These are phyloP conservation scores for Chunga burmeisteri DNA, from an alignment of 2,113 vertebrate genomes.

Conservation along the genomic window DNA sequence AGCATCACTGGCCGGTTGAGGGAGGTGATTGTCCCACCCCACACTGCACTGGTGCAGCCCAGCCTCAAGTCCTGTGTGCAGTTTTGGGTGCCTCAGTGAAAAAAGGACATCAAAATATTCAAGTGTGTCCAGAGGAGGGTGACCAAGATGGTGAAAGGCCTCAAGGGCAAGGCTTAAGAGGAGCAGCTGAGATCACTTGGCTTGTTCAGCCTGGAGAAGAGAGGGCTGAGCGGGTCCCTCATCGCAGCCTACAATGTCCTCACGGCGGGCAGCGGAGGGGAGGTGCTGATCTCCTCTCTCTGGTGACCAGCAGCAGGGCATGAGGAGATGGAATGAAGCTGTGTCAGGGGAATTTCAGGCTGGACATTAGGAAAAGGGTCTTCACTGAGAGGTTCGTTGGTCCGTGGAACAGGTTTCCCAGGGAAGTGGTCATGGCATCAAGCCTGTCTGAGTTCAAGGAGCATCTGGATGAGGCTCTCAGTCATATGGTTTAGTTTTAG, in stretches of 20 bases:
- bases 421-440: no score
- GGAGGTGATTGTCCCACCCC: background rate
- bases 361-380: no score
- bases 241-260: background rate
- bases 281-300: background rate
- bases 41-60: no score
- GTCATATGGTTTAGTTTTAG: no score
- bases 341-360: no score
- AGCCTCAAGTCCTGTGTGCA: no score
- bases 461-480: no score
- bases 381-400: no score
- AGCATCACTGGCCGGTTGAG: rapidly evolving
- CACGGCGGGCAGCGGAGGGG: background rate
- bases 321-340: no score
- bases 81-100: background rate
- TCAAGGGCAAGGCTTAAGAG: background rate
- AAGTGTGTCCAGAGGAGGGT: background rate
- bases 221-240: background rate
- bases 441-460: no score
- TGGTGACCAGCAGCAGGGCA: background rate
- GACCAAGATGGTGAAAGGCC: background rate
- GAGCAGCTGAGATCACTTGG: background rate
- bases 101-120: background rate
- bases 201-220: background rate
- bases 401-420: no score